Base-by-base conservation (phyloP, 2,113 vertebrate species). In the Donacobius atricapilla region DNA sequence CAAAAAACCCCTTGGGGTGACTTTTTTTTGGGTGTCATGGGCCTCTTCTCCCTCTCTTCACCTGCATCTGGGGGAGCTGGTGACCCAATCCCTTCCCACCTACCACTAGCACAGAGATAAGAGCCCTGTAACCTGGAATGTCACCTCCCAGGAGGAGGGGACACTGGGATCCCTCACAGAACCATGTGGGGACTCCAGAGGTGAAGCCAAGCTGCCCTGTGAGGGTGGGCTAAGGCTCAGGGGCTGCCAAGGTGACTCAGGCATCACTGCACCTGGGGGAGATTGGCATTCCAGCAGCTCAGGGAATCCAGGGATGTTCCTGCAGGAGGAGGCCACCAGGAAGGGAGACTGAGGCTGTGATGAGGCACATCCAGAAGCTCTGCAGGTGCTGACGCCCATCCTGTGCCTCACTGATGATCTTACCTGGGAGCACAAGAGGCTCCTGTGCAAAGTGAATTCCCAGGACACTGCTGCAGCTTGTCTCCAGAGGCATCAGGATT, bases 241-340 rank as follows among this genome's bases (percentile, higher is more conserved):
- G 13, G 58, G 17, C 31, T 65, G 50, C 20, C 8, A 1, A 1
- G n/a, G 70, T 22, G 40, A 11, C 57, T 44, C 0, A 0, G n/a
- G 15, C 47, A 50, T 13, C 1, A 0, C 44, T 28, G 44, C 31
- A 10, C 21, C 24, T 24, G 25, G 20, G 14, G 19, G 37, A 42
- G 5, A 10, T 18, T 0, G 0, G 42, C 14, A 3, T 8, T 47
- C 48, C 53, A 7, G 39, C 27, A 51, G 51, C 42, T 53, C 47
- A 19, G 51, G 42, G 42, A 45, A 33, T 47, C 53, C 68, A 27
- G 13, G 81, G 83, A 14, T 64, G 39, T n/a, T 83, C 50, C 28
- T 42, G 33, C 50, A 73, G 47, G 58, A 31, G 18, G 13, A 61
- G 4, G 21, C 28, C 25, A 48, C 21, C 7, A 14, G 48, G 42